Conservation (phyloP, 2,113 vertebrate genomes). For the Gymnocephalus cernua region DNA sequence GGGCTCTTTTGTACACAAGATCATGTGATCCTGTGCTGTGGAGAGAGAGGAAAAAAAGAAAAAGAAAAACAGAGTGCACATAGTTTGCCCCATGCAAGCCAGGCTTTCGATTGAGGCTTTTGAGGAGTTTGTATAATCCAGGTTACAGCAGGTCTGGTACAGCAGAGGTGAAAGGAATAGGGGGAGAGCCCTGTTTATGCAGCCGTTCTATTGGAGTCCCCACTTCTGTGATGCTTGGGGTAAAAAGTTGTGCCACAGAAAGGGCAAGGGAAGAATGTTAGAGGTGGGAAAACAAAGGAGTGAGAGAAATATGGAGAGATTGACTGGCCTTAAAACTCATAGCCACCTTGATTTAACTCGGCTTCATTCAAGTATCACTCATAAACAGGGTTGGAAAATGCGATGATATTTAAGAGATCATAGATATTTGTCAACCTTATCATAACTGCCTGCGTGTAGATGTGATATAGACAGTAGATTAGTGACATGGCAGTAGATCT, state of each 20-base stretch:
- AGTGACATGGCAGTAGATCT: neutral
- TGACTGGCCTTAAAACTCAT: neutral
- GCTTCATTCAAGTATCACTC: neutral
- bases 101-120: neutral
- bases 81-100: neutral
- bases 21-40: constrained; percentile 9
- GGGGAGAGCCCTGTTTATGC: constrained; percentile 15
- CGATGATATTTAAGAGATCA: neutral
- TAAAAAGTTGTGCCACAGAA: neutral
- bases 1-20: constrained; percentile 5
- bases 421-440: neutral
- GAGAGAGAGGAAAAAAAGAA: neutral
- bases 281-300: constrained; percentile 3
- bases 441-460: neutral
- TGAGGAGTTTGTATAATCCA: constrained; percentile 35
- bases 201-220: constrained; percentile 25
- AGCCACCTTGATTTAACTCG: neutral
- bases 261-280: constrained; percentile 1
- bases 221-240: constrained; percentile 22
- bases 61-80: neutral
- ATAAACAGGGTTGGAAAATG: neutral
- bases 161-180: constrained; percentile 17
- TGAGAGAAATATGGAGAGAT: neutral
- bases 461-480: too few species aligned
- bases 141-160: constrained; percentile 43